These are phyloP conservation scores for Sympetrum striolatum DNA, from an alignment of 2,888 invertebrate species.

Conservation along the genomic window DNA sequence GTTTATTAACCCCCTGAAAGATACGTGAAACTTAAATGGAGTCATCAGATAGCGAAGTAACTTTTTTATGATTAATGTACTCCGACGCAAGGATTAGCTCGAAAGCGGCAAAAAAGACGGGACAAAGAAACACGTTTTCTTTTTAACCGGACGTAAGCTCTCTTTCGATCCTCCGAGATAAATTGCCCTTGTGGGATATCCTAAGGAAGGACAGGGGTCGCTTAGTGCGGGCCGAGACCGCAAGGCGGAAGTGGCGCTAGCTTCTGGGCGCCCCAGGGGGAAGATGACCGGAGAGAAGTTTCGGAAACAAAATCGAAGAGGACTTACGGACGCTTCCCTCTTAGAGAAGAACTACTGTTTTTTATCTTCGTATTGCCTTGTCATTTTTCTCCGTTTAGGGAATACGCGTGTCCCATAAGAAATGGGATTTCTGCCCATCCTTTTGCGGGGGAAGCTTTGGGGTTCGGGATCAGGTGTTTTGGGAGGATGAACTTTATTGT, in stretches of 20 bases:
- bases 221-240: not conserved
- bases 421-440: not conserved
- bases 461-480: constrained; percentile 6
- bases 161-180: constrained; percentile 23
- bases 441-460: not conserved
- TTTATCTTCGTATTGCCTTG: not conserved
- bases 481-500: not conserved
- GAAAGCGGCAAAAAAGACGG: not conserved
- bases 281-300: not conserved
- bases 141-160: constrained; percentile 1
- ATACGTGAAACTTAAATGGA: too few species aligned
- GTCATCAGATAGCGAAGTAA: too few species aligned
- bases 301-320: constrained; percentile 5
- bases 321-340: not conserved
- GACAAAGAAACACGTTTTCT: not conserved
- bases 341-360: not conserved
- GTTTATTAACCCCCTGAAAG: too few species aligned
- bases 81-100: not conserved
- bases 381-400: constrained; percentile 37
- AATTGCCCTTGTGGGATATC: not conserved
- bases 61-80: constrained; percentile 15
- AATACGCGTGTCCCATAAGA: constrained; percentile 8
- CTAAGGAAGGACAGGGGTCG: not conserved
- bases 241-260: not conserved
- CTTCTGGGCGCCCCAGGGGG: not conserved